These are phyloP conservation scores for Eubucco bourcierii DNA, from an alignment of 2,113 vertebrate species.

Conservation along the genomic window DNA sequence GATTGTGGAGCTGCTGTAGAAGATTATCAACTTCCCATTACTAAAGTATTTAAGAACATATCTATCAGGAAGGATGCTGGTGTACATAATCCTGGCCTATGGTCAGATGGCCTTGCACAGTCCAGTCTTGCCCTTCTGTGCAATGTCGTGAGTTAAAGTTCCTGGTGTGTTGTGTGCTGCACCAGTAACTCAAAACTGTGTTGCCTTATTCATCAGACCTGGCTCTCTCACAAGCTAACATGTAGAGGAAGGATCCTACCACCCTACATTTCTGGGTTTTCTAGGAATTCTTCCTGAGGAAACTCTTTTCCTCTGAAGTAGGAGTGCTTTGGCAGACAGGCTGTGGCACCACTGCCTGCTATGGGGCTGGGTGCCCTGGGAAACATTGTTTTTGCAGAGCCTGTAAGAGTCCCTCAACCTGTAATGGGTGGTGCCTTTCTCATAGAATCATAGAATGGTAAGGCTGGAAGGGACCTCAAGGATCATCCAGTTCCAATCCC, in stretches of 20 bases:
- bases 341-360: not conserved
- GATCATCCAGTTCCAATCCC: no score
- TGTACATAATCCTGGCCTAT: not conserved
- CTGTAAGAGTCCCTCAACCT: not conserved
- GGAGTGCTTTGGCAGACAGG: not conserved
- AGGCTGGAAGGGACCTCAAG: no score
- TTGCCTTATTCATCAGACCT: not conserved
- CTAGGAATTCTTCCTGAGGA: not conserved
- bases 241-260: not conserved
- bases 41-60: not conserved
- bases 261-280: not conserved
- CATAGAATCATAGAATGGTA: no score
- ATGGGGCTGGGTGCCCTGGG: not conserved
- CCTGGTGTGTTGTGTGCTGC: not conserved
- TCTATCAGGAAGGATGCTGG: not conserved
- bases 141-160: not conserved
- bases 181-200: no score
- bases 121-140: rapidly evolving
- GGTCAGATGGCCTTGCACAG: not conserved
- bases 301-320: not conserved
- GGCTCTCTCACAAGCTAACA: not conserved
- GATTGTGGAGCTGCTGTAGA: not conserved
- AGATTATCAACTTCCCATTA: not conserved
- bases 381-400: not conserved
- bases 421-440: not conserved